Percentiles rank a stretch among this genome's conserved stretches.
Conservation (phyloP, 2,797 vertebrate genomes). For the Pangasius larnaudii region DNA sequence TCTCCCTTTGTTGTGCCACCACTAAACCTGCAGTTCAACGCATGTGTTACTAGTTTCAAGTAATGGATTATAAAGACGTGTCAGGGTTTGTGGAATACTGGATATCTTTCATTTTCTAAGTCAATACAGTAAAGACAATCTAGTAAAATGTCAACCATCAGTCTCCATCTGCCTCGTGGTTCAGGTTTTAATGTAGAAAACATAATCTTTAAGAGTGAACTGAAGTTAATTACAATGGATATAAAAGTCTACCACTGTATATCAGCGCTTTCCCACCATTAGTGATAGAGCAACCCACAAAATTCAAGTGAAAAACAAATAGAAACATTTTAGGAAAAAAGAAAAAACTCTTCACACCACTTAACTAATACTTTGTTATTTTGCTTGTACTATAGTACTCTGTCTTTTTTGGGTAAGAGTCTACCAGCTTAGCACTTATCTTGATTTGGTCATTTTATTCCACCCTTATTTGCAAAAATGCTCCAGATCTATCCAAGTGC, state of each 20-base stretch:
- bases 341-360: neutral
- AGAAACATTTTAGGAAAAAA: neutral
- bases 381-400: neutral
- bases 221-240: neutral
- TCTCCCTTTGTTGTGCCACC: constrained; percentile 60
- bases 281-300: neutral
- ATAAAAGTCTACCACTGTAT: neutral
- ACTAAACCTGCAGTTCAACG: constrained; percentile 65
- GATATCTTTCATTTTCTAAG: constrained; percentile 50
- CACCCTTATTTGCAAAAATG: neutral
- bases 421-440: neutral
- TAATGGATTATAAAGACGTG: constrained; percentile 62
- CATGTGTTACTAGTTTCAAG: constrained; percentile 59
- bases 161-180: neutral
- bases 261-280: neutral
- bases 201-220: neutral
- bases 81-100: constrained; percentile 52
- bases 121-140: constrained; percentile 2
- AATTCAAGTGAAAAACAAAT: neutral
- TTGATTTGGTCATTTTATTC: neutral
- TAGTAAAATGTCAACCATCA: neutral
- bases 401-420: neutral
- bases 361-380: neutral
- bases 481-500: neutral
- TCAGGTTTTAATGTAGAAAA: neutral